Evolutionary conservation across 2,113 vertebrate genomes (phyloP).

Genomic region (Phyllostomus discolor): DNA sequence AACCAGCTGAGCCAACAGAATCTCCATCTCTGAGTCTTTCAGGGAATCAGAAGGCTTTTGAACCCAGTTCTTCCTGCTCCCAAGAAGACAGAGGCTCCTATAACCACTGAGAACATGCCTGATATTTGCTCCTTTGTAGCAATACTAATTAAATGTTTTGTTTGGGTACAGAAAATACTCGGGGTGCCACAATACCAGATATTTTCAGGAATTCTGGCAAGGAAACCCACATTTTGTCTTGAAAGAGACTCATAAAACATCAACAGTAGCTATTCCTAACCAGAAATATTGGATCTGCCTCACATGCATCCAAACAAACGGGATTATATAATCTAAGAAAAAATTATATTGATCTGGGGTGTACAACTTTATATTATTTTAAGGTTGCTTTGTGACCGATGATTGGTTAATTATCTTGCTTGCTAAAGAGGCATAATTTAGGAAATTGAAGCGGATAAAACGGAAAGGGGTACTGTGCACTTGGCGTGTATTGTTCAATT

Average conservation of each 20-base stretch:
- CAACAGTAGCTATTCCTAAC: not conserved
- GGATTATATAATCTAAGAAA: not conserved
- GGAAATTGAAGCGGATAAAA: not conserved
- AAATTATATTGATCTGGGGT: not conserved
- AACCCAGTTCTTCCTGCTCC: not conserved
- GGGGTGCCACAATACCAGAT: not conserved
- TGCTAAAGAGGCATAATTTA: not conserved
- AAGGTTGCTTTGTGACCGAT: not conserved
- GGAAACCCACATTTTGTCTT: not conserved
- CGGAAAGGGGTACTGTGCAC: not conserved
- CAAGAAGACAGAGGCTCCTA: not conserved
- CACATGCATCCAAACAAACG: not conserved
- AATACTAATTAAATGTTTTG: not conserved
- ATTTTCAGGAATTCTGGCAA: constrained; percentile 14
- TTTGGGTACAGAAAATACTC: not conserved
- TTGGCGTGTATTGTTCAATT: not conserved
- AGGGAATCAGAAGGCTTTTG: not conserved
- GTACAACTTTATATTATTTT: not conserved
- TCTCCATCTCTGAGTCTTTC: not conserved
- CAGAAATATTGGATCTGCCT: not conserved
- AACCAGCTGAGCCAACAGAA: not conserved
- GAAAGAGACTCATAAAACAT: not conserved
- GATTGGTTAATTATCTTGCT: not conserved
- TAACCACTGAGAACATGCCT: not conserved
- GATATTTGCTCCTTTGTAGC: not conserved